These are phyloP conservation scores for Bombus ignitus DNA, from an alignment of 1,140 invertebrate genomes.

Conservation along the genomic window DNA sequence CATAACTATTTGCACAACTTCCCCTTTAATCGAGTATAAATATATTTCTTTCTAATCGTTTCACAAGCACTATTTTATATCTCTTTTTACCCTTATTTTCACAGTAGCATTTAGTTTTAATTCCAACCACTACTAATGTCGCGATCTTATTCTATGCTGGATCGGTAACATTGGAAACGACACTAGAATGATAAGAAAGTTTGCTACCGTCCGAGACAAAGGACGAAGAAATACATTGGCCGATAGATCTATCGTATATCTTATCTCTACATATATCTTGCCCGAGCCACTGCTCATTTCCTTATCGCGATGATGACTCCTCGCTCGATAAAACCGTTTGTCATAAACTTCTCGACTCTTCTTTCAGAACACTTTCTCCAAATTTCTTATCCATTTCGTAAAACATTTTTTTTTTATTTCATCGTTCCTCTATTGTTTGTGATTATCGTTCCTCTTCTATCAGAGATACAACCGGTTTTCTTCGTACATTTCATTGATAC, in stretches of 20 bases:
- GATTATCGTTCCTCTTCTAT: background rate
- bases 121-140: background rate
- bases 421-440: no score
- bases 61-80: background rate
- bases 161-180: background rate
- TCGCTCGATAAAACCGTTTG: slow-evolving; percentile 26
- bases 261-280: background rate
- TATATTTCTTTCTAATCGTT: no score
- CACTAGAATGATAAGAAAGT: background rate
- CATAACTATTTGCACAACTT: no score
- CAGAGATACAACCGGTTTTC: background rate
- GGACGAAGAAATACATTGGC: background rate
- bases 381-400: no score
- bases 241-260: background rate
- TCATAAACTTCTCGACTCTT: background rate
- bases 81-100: background rate
- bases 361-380: no score
- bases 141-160: background rate
- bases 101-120: background rate
- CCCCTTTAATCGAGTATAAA: no score
- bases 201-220: background rate
- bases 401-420: no score
- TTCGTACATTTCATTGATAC: background rate
- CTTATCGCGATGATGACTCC: slow-evolving; percentile 38
- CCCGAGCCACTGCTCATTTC: slow-evolving; percentile 1